Evolutionary conservation across 2,113 vertebrate genomes (phyloP).

Genomic region (Eira barbara): DNA sequence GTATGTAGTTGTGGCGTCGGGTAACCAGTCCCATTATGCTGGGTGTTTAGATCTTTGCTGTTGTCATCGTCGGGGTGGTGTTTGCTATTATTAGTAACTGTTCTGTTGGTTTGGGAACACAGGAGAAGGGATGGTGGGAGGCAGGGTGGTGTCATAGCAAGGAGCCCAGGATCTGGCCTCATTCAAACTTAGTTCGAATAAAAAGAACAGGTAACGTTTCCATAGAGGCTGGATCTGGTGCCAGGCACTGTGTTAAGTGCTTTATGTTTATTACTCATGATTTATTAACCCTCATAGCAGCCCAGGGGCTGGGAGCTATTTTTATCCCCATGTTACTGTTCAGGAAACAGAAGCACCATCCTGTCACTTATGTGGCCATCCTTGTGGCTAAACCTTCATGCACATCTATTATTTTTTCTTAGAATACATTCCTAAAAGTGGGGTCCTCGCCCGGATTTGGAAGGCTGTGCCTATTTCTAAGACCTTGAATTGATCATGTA

Average conservation of each 20-base stretch:
- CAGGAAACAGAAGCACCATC: neutral
- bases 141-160: neutral
- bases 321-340: neutral
- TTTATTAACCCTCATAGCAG: neutral
- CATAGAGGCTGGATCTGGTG: neutral
- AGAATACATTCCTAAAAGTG: neutral
- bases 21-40: neutral
- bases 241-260: neutral
- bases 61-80: neutral
- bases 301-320: neutral
- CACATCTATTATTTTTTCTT: neutral
- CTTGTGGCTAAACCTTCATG: neutral
- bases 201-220: neutral
- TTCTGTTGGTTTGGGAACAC: neutral
- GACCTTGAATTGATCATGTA: neutral
- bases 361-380: fast-evolving
- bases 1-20: fast-evolving
- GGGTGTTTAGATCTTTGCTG: neutral
- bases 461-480: neutral
- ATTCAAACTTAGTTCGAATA: neutral
- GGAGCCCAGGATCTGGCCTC: neutral
- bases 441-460: neutral
- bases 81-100: neutral
- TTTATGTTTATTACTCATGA: neutral
- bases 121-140: neutral